A percentile compares a stretch with the other conserved stretches of the same genome.
Conservation (phyloP, 2,797 vertebrate genomes). For the Monodelphis domestica region DNA sequence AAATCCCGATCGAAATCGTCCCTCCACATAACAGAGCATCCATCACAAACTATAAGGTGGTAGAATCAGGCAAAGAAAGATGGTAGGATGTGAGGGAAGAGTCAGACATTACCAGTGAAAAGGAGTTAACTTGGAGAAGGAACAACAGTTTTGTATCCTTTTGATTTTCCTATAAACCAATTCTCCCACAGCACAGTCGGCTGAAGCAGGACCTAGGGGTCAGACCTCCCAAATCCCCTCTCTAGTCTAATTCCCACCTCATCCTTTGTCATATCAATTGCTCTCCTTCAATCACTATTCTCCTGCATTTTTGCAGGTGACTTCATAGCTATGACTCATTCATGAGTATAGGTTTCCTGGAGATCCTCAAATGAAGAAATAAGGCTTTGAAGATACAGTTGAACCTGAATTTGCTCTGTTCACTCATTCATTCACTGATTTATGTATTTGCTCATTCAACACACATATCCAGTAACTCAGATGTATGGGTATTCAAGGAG, state of each 20-base stretch:
- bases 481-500: too few species aligned
- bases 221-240: neutral
- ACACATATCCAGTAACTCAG: too few species aligned
- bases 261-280: neutral
- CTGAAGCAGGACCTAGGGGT: neutral
- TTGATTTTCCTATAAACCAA: neutral
- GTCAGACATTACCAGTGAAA: neutral
- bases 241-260: neutral
- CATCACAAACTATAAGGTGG: conserved; percentile 39
- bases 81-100: neutral
- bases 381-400: neutral
- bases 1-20: conserved; percentile 61
- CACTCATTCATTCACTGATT: neutral
- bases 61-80: neutral
- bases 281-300: neutral
- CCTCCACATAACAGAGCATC: conserved; percentile 42
- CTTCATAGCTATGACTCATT: neutral
- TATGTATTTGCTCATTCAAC: neutral
- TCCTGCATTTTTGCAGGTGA: neutral
- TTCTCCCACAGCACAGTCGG: neutral
- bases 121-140: neutral
- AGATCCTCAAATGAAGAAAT: neutral
- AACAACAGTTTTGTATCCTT: neutral
- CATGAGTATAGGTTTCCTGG: neutral
- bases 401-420: neutral